These are phyloP conservation scores for Mormyrus iriodes DNA, from an alignment of 2,113 vertebrate genomes.

Conservation along the genomic window DNA sequence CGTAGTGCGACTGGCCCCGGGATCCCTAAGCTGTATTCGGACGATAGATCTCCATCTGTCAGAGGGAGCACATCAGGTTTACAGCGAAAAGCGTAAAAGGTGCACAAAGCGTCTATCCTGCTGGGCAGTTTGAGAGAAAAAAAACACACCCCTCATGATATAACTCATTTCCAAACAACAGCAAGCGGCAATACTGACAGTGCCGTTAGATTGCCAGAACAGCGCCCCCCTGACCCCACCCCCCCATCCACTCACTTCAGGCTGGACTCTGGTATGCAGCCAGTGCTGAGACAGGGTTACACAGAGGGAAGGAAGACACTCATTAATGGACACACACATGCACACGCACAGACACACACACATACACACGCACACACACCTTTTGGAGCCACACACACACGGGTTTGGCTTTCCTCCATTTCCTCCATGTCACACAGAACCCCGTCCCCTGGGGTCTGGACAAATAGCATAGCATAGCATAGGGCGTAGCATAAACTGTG, in stretches of 20 bases:
- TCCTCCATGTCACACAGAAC: neutral
- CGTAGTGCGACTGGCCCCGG: no score
- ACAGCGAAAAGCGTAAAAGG: no score
- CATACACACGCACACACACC: neutral
- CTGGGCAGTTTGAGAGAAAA: neutral
- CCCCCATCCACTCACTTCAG: neutral
- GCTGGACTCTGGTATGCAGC: no score
- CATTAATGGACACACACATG: neutral
- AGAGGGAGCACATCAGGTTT: no score
- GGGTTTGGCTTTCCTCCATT: neutral
- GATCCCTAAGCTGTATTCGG: no score
- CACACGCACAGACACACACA: neutral
- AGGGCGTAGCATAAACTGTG: no score
- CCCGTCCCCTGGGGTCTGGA: no score
- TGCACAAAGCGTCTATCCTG: no score
- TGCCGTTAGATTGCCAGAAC: neutral
- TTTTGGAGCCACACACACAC: neutral
- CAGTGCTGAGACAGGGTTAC: neutral
- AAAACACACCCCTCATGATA: neutral
- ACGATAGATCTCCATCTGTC: no score
- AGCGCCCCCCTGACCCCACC: neutral
- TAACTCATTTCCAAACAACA: neutral
- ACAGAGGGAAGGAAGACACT: neutral
- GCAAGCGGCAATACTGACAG: neutral
- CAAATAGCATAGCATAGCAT: no score